A percentile compares a stretch with the other conserved stretches of the same genome.
phyloP scores from a whole-genome alignment of 2,888 invertebrate species.

The Synergus laeviventris region DNA sequence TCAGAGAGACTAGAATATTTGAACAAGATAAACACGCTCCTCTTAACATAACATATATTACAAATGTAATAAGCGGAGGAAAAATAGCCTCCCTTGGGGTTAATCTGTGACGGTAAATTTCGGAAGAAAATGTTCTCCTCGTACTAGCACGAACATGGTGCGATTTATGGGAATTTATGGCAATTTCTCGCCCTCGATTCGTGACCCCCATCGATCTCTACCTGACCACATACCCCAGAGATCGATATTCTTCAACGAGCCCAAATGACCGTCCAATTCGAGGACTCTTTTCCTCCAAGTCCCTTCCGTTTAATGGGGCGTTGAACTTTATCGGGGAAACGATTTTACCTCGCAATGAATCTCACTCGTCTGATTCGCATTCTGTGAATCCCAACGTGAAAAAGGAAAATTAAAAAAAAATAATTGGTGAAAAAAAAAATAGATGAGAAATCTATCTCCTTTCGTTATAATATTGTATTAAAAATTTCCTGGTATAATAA shows the following conservation, averaged over 20 bases:
- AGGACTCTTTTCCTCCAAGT: slow-evolving; percentile 15
- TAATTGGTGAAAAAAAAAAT: too few species aligned
- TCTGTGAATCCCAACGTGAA: background rate
- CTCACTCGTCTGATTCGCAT: background rate
- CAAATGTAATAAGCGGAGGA: background rate
- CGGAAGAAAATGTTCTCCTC: background rate
- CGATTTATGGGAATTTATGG: slow-evolving; percentile 20
- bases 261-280: slow-evolving; percentile 12
- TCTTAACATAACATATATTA: background rate
- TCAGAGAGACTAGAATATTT: too few species aligned
- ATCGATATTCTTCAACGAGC: slow-evolving; percentile 9
- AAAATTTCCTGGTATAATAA: too few species aligned
- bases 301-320: slow-evolving; percentile 24
- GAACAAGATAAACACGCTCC: background rate
- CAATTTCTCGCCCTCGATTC: slow-evolving; percentile 13
- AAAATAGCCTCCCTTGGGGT: background rate
- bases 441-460: too few species aligned
- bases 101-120: slow-evolving; percentile 9
- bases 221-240: slow-evolving; percentile 7
- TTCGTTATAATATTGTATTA: too few species aligned
- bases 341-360: slow-evolving; percentile 19
- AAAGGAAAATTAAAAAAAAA: too few species aligned
- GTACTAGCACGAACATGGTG: background rate
- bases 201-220: background rate
- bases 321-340: slow-evolving; percentile 28